phyloP scores from a whole-genome alignment of 2,888 invertebrate species.

The Eremobia ochroleuca region DNA sequence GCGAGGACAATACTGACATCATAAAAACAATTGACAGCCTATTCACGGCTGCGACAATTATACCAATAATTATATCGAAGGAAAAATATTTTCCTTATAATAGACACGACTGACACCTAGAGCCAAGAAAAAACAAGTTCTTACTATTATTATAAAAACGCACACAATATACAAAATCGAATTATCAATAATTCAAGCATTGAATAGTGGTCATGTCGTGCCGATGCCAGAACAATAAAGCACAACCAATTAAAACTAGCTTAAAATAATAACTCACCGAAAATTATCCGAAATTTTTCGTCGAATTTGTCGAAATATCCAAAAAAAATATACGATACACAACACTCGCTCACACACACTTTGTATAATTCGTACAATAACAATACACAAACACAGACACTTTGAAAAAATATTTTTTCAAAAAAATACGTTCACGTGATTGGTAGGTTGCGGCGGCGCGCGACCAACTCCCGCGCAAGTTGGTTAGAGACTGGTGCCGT shows the following conservation, averaged over 20 bases:
- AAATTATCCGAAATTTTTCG: conserved; percentile 69
- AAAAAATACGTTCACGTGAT: conserved; percentile 68
- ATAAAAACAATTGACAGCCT: conserved; percentile 67
- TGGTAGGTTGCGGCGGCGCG: conserved; percentile 58
- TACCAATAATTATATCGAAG: conserved; percentile 63
- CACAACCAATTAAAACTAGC: conserved; percentile 70
- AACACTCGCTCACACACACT: conserved; percentile 65
- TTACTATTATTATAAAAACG: conserved; percentile 35
- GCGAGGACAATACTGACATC: conserved; percentile 66
- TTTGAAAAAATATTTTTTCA: conserved; percentile 45
- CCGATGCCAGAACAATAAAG: conserved; percentile 60
- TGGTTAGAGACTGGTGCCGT: conserved; percentile 85
- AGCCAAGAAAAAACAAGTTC: conserved; percentile 44
- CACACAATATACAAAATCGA: conserved; percentile 39
- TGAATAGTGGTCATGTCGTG: conserved; percentile 57
- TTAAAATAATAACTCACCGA: conserved; percentile 79
- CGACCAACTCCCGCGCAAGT: conserved; percentile 83
- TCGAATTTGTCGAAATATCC: conserved; percentile 68
- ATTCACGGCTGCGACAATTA: conserved; percentile 65
- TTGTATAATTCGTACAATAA: conserved; percentile 34
- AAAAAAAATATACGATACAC: conserved; percentile 61
- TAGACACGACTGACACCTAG: conserved; percentile 27
- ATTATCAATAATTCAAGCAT: conserved; percentile 43
- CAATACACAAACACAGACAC: conserved; percentile 48
- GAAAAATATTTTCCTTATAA: conserved; percentile 63